phyloP scores from a whole-genome alignment of 1,140 invertebrate genomes.

The Caenorhabditis brenneri region DNA sequence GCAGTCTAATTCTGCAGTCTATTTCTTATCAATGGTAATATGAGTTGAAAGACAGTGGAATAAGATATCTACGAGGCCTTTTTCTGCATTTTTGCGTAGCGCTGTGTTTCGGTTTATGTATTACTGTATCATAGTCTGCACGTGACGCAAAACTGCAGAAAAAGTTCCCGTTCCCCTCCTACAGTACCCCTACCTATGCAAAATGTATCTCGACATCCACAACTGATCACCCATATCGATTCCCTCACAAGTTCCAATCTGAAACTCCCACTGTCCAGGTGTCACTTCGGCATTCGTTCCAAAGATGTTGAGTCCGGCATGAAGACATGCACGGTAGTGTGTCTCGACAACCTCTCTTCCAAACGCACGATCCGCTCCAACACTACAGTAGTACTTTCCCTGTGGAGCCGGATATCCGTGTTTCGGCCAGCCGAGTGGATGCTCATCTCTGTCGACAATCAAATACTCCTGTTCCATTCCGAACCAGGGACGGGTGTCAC shows the following conservation, averaged over 20 bases:
- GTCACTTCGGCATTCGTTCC: conserved; percentile 91
- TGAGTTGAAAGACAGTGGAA: no score
- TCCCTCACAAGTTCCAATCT: conserved; percentile 77
- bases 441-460: conserved; percentile 82
- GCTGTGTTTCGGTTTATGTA: no score
- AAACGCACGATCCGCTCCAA: conserved; percentile 87
- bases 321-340: conserved; percentile 79
- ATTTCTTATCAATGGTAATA: no score
- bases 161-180: no score
- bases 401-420: conserved; percentile 87
- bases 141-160: no score
- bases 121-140: no score
- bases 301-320: conserved; percentile 84
- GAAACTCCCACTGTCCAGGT: conserved; percentile 76
- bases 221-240: conserved; percentile 84
- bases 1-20: no score
- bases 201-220: conserved; percentile 84
- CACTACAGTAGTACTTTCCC: conserved; percentile 86
- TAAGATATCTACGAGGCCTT: no score
- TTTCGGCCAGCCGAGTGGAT: conserved; percentile 91
- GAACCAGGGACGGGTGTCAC: conserved; percentile 84
- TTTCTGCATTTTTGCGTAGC: no score
- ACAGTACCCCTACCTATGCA: no score
- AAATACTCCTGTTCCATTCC: conserved; percentile 90
- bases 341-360: conserved; percentile 89